Percentiles rank a stretch among this genome's conserved stretches.
phyloP scores from a whole-genome alignment of 2,888 invertebrate species.

The Hydrotaea diabolus region DNA sequence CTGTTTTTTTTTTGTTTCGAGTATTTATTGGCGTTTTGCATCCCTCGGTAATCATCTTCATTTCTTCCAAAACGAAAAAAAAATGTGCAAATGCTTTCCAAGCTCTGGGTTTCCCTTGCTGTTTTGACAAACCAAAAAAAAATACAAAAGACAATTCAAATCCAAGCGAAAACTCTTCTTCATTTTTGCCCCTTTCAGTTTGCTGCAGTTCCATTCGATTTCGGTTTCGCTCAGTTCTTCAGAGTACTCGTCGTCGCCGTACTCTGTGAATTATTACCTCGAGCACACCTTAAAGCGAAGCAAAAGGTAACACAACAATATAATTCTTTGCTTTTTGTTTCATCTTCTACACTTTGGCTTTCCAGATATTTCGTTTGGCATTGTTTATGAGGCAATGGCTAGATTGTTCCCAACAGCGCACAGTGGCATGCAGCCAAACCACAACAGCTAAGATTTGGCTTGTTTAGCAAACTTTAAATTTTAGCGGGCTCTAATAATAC shows the following conservation, averaged over 20 bases:
- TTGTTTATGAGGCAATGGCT: slow-evolving; percentile 50
- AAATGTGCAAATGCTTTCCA: slow-evolving; percentile 57
- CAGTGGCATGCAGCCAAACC: no score
- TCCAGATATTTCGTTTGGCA: slow-evolving; percentile 38
- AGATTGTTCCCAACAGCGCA: slow-evolving; percentile 9
- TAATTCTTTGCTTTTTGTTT: slow-evolving; percentile 40
- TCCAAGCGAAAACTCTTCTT: not conserved
- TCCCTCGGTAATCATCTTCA: slow-evolving; percentile 63
- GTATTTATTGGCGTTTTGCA: slow-evolving; percentile 68
- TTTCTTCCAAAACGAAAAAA: slow-evolving; percentile 50
- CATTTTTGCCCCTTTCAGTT: not conserved
- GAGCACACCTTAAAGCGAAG: slow-evolving; percentile 79
- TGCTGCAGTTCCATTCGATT: not conserved
- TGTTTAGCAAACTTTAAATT: no score
- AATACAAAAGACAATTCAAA: no score
- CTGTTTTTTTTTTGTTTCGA: slow-evolving; percentile 53
- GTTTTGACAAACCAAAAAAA: not conserved
- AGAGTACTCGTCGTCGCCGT: slow-evolving; percentile 42
- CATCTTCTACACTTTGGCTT: slow-evolving; percentile 29
- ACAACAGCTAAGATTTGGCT: no score
- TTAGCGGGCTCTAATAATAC: no score
- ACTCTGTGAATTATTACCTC: slow-evolving; percentile 77
- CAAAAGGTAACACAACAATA: slow-evolving; percentile 65
- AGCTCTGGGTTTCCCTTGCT: slow-evolving; percentile 36
- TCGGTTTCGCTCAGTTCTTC: slow-evolving; percentile 24